Evolutionary conservation across 2,113 vertebrate species (phyloP).

Genomic region (Syngnathus typhle): DNA sequence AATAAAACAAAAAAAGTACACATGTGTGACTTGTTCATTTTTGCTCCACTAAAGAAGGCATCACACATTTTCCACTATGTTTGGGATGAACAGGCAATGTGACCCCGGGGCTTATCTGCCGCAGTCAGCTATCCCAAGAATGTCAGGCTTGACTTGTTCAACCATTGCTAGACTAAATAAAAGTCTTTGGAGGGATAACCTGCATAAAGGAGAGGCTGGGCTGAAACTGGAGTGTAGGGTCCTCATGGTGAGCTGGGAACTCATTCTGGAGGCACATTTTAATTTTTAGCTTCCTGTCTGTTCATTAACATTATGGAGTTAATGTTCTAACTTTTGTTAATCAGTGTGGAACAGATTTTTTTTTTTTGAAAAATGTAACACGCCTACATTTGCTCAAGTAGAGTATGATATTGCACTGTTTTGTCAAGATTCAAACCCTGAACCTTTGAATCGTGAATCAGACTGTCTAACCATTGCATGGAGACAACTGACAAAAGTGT

Average conservation of each 20-base stretch:
- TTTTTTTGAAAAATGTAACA: not conserved
- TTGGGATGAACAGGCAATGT: constrained; percentile 54
- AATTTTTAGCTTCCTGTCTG: not conserved
- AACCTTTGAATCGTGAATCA: too few relatives aligned
- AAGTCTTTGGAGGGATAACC: not conserved
- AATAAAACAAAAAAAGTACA: constrained; percentile 49
- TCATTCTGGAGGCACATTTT: not conserved
- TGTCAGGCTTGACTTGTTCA: constrained; percentile 1
- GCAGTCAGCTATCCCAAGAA: constrained; percentile 12
- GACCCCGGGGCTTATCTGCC: constrained; percentile 18
- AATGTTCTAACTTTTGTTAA: not conserved
- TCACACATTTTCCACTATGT: constrained; percentile 52
- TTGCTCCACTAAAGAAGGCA: constrained; percentile 28
- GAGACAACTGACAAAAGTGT: too few relatives aligned
- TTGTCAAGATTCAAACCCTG: too few relatives aligned
- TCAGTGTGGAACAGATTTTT: not conserved
- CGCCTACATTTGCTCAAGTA: not conserved
- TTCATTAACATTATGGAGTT: not conserved
- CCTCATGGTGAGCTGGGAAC: constrained; percentile 34
- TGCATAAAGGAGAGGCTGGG: not conserved
- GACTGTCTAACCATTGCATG: too few relatives aligned
- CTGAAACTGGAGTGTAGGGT: constrained; percentile 44
- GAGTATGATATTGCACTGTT: not conserved
- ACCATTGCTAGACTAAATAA: not conserved
- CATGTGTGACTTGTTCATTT: not conserved